Percentiles rank a stretch among this genome's conserved stretches.
Conservation (phyloP, 2,888 invertebrate species). For the Acanthosepion pharaonis region DNA sequence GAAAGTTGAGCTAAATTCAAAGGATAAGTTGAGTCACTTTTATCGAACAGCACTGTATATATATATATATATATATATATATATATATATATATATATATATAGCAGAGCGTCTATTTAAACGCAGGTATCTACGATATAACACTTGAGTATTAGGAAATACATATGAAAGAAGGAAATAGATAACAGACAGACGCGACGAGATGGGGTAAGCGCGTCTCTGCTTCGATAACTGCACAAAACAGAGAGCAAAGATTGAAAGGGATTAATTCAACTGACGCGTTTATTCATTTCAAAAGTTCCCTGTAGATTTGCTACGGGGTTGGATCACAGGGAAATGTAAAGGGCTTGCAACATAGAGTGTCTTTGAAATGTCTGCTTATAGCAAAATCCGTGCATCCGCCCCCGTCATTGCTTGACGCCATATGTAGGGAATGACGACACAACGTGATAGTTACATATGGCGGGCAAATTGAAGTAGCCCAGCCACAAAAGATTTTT, state of each 20-base stretch:
- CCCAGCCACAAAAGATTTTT: background rate
- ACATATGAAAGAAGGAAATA: too few relatives aligned
- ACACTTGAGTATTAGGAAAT: too few relatives aligned
- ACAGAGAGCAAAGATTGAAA: background rate
- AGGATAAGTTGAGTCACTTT: too few relatives aligned
- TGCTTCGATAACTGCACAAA: background rate
- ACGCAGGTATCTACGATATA: too few relatives aligned
- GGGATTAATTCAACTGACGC: conserved; percentile 15
- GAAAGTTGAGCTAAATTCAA: too few relatives aligned
- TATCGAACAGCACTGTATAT: too few relatives aligned
- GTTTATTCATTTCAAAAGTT: background rate
- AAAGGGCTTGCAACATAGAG: background rate
- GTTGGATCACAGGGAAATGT: background rate
- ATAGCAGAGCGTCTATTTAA: too few relatives aligned
- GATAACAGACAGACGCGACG: background rate
- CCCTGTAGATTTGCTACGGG: background rate
- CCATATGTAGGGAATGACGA: background rate
- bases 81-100: too few relatives aligned
- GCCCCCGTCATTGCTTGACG: background rate
- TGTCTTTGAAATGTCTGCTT: background rate
- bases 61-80: too few relatives aligned
- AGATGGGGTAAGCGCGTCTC: background rate
- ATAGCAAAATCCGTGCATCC: background rate
- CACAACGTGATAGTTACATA: background rate
- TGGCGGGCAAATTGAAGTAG: background rate